Conservation (phyloP, 2,797 vertebrate species). For the Sebastes vulpes region DNA sequence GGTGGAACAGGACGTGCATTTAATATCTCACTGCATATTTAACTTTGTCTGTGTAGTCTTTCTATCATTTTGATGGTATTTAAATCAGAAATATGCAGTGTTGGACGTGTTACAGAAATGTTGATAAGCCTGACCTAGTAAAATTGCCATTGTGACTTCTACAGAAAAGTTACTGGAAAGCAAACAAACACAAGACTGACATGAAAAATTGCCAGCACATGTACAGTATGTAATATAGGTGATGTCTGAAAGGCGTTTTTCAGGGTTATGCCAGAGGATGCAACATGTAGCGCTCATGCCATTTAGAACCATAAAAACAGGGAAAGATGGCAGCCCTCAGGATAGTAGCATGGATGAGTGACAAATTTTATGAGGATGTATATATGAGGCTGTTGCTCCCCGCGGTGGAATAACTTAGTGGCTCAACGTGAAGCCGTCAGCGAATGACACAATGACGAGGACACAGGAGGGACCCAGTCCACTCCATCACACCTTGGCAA, state of each 20-base stretch:
- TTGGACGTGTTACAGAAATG: not conserved
- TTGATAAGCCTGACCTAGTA: not conserved
- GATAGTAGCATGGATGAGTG: constrained; percentile 44
- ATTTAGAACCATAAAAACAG: constrained; percentile 18
- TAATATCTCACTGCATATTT: not conserved
- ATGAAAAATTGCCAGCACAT: not conserved
- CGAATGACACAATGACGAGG: constrained; percentile 29
- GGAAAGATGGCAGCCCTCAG: constrained; percentile 23
- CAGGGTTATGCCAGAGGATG: not conserved
- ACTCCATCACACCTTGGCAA: constrained; percentile 57
- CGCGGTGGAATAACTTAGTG: constrained; percentile 43
- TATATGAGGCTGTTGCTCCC: constrained; percentile 39
- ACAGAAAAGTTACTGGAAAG: not conserved
- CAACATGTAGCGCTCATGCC: not conserved
- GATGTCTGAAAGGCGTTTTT: not conserved
- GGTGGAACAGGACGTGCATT: not conserved
- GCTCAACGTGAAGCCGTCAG: constrained; percentile 49
- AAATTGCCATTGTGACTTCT: not conserved
- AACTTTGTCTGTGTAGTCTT: not conserved
- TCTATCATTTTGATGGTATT: not conserved
- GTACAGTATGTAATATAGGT: not conserved
- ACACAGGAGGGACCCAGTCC: constrained; percentile 38
- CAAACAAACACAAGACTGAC: not conserved
- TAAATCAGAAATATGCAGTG: not conserved
- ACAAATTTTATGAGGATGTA: constrained; percentile 50